Conservation (phyloP, 2,797 vertebrate species). For the Mus caroli region DNA sequence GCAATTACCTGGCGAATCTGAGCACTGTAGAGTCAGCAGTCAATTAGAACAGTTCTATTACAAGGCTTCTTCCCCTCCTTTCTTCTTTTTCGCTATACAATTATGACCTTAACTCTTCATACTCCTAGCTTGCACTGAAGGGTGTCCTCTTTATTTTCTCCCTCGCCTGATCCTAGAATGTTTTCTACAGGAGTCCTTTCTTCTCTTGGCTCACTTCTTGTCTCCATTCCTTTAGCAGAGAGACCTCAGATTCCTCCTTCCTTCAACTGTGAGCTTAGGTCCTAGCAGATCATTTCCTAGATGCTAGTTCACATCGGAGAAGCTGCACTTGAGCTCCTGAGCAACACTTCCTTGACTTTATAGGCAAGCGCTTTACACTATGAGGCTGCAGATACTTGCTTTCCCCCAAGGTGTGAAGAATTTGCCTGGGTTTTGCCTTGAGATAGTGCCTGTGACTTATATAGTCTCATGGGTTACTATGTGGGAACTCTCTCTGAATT, state of each 20-base stretch:
- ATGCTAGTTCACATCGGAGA: not conserved
- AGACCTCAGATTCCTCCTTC: not conserved
- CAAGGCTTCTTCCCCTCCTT: conserved; percentile 1
- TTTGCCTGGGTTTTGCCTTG: not conserved
- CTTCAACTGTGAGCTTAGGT: not conserved
- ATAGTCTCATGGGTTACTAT: not conserved
- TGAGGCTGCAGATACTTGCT: not conserved
- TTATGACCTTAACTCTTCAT: conserved; percentile 43
- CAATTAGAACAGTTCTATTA: conserved; percentile 77
- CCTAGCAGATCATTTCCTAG: not conserved
- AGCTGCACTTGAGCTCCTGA: not conserved
- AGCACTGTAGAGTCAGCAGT: conserved; percentile 71
- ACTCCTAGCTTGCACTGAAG: not conserved
- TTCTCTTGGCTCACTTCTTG: fast-evolving
- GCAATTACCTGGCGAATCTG: conserved; percentile 71
- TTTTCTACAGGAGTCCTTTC: fast-evolving
- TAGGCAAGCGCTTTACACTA: not conserved
- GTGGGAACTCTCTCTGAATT: not conserved
- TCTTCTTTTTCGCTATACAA: conserved; percentile 1
- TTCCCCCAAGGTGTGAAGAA: not conserved
- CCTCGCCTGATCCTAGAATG: not conserved
- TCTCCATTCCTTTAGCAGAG: fast-evolving
- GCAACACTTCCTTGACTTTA: not conserved
- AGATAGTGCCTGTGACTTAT: not conserved
- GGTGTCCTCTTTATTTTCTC: not conserved